phyloP scores from a whole-genome alignment of 1,140 invertebrate genomes.

The Euura saliciscinereae region DNA sequence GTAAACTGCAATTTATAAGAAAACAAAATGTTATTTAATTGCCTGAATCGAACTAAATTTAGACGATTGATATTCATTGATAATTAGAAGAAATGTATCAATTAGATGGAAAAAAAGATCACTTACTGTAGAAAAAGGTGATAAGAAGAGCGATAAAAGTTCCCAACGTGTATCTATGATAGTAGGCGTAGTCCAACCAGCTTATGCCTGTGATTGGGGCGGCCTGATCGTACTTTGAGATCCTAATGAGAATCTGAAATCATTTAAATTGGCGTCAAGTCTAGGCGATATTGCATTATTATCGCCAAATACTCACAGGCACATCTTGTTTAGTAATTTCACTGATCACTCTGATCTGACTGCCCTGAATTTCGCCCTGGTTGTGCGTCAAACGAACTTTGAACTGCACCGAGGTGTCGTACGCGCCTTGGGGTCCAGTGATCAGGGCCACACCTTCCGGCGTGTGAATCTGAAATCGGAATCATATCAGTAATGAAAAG shows the following conservation, averaged over 20 bases:
- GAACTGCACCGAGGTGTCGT: constrained; percentile 43
- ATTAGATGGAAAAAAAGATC: background rate
- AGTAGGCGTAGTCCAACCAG: constrained; percentile 51
- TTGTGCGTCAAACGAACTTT: constrained; percentile 48
- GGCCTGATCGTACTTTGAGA: constrained; percentile 49
- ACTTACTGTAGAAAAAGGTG: constrained; percentile 52
- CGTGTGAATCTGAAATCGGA: constrained; percentile 40
- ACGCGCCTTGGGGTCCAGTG: constrained; percentile 33
- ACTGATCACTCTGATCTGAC: constrained; percentile 49
- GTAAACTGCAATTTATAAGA: constrained; percentile 43
- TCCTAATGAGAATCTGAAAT: constrained; percentile 49
- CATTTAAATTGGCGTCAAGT: background rate
- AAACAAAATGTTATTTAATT: constrained; percentile 9
- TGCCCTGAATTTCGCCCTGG: constrained; percentile 53
- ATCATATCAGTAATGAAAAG: constrained; percentile 12
- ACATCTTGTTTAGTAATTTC: constrained; percentile 56
- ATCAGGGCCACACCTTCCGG: constrained; percentile 49
- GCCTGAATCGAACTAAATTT: background rate
- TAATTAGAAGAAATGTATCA: background rate
- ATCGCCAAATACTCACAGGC: constrained; percentile 41
- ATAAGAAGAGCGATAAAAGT: constrained; percentile 43
- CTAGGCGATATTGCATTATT: background rate
- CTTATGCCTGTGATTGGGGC: constrained; percentile 46
- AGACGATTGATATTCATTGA: background rate
- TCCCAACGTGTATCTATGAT: constrained; percentile 49